These are phyloP conservation scores for Cervus canadensis DNA, from an alignment of 2,113 vertebrate genomes.

Conservation along the genomic window DNA sequence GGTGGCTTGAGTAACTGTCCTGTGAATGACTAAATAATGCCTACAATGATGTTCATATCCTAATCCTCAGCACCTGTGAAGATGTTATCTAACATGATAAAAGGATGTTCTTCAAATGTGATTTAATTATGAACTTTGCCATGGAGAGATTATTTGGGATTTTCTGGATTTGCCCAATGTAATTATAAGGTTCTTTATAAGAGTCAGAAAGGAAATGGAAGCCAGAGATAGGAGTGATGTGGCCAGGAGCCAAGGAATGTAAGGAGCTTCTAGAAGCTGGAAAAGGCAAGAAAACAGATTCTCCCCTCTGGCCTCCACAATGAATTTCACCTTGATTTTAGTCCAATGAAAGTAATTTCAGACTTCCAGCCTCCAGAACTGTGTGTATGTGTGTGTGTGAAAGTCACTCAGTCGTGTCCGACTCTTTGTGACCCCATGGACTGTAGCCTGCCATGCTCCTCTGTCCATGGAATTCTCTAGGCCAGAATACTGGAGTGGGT, in stretches of 20 bases:
- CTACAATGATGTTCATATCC: background rate
- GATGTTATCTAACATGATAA: background rate
- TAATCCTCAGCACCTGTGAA: background rate
- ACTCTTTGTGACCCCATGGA: background rate
- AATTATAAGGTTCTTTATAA: background rate
- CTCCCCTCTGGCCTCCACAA: background rate
- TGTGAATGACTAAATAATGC: background rate
- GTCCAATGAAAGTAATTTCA: slow-evolving; percentile 19
- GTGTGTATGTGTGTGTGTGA: background rate
- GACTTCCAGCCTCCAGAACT: background rate
- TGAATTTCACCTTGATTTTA: slow-evolving; percentile 4
- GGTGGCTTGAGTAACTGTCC: background rate
- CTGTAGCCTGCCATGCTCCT: background rate
- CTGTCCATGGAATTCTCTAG: background rate
- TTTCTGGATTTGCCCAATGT: background rate
- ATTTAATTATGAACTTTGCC: background rate
- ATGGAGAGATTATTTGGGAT: background rate
- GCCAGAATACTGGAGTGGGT: background rate
- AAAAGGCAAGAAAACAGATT: background rate
- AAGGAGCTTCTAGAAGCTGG: background rate
- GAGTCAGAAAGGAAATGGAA: background rate
- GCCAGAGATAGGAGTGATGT: background rate
- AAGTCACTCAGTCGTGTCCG: background rate
- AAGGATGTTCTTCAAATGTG: background rate
- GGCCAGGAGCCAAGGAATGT: background rate